Base-by-base conservation (phyloP, 2,797 vertebrate genomes). In the Choloepus didactylus region DNA sequence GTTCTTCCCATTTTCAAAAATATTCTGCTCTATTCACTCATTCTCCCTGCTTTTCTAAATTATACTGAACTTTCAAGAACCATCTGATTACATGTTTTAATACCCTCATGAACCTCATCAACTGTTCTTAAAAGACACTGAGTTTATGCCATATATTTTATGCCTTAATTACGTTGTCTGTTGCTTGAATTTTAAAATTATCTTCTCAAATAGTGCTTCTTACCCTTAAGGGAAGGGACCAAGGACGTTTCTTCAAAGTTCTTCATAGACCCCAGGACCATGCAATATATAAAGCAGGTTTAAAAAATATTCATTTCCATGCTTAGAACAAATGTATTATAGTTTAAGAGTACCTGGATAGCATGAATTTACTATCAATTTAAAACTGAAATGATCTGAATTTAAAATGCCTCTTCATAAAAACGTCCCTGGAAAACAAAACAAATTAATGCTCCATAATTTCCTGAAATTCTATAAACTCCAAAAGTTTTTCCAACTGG, bases 281-380 rank as follows among this genome's bases (percentile, higher is more conserved):
- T 89, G 81, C 27, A 62, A n/a, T 94, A 89, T 84, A 86, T 64
- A 91, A 96, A 93, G 38, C 14, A 70, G 27, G n/a, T 56, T 91
- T 92, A 10, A 12, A 95, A 93, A 89, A 84, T 88, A 89, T 72
- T 94, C 9, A 16, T 84, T 66, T 75, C 77, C 81, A 69, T 51
- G 23, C 49, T 96, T 84, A 77, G 60, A 94, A 89, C 51, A 96
- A 86, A 92, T 76, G 44, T 83, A 83, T 41, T 89, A 46, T 49
- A 89, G 21, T 60, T 86, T 72, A 66, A 88, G 51, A 89, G 89
- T 35, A 11, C 51, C 44, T 81, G 38, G 81, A 82, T 46, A 88
- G 38, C 69, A 93, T 86, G 7, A 87, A 91, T 82, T 96, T 90
- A 85, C 19, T 85, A 76, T 35, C 84, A 18, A 87, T 62, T 81